phyloP scores from a whole-genome alignment of 1,140 invertebrate genomes.

The Phocides pigmalion region DNA sequence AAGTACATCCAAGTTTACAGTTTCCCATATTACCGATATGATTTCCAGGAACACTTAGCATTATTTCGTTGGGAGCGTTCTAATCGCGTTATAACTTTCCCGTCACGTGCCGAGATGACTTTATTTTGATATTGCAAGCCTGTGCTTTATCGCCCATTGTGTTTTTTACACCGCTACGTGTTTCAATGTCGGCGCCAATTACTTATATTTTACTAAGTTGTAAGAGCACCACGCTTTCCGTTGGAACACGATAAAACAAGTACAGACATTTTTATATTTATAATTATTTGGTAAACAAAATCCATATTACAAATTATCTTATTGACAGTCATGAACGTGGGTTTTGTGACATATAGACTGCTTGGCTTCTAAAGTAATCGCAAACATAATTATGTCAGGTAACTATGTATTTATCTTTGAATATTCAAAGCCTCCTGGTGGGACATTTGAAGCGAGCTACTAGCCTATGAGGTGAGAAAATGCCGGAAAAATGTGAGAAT shows the following conservation, averaged over 20 bases:
- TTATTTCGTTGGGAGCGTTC: constrained; percentile 42
- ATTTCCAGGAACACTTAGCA: constrained; percentile 59
- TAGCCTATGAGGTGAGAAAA: no score
- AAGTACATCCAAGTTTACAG: constrained; percentile 21
- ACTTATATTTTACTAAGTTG: constrained; percentile 49
- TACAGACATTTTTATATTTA: no score
- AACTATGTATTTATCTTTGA: no score
- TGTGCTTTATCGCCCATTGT: constrained; percentile 74
- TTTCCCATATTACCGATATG: constrained; percentile 59
- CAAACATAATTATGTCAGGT: no score
- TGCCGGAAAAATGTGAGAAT: no score
- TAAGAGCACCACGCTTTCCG: constrained; percentile 27
- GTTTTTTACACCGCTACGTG: constrained; percentile 63
- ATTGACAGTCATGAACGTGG: no score
- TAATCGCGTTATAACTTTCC: constrained; percentile 48
- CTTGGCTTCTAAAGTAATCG: no score
- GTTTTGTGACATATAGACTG: no score
- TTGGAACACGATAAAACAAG: background rate
- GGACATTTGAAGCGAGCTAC: no score
- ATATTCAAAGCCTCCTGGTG: no score
- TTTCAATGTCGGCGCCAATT: constrained; percentile 56
- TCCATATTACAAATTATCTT: no score
- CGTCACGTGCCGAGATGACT: constrained; percentile 75
- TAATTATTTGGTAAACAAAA: no score
- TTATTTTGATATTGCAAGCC: constrained; percentile 77